Conservation (phyloP, 2,113 vertebrate species). For the Pica pica region DNA sequence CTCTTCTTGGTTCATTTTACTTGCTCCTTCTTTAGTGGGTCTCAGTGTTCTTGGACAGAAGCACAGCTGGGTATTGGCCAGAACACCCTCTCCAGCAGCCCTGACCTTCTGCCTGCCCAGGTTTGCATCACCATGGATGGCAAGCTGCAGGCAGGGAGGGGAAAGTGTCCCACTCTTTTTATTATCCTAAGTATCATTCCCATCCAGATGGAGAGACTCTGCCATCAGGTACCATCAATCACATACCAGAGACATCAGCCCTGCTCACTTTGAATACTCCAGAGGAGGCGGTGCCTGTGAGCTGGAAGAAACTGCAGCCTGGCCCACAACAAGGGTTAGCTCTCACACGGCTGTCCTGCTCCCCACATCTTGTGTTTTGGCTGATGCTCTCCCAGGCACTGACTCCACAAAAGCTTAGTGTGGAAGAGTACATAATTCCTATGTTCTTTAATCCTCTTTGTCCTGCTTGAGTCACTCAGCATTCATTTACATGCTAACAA, state of each 20-base stretch:
- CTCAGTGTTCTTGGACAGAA: neutral
- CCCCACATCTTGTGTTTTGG: neutral
- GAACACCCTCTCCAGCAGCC: neutral
- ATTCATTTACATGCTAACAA: neutral
- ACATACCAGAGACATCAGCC: neutral
- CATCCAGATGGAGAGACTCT: neutral
- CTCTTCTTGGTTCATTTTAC: neutral
- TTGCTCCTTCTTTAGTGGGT: neutral
- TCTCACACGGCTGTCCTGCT: fast-evolving
- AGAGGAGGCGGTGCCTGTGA: neutral
- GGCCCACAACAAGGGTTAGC: neutral
- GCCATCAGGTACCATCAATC: neutral
- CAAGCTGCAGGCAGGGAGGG: neutral
- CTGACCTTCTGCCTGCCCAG: neutral
- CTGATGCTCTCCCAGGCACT: neutral
- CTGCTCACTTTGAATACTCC: neutral
- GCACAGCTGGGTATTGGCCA: neutral
- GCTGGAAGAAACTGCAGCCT: neutral
- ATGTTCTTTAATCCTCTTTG: neutral
- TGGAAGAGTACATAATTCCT: neutral
- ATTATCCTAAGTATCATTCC: neutral
- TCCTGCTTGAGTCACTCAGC: neutral
- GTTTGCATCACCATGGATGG: fast-evolving
- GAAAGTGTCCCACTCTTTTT: neutral
- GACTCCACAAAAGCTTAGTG: neutral